A percentile compares a stretch with the other conserved stretches of the same genome.
Evolutionary conservation across 2,888 invertebrate species (phyloP).

Genomic region (Actias luna): DNA sequence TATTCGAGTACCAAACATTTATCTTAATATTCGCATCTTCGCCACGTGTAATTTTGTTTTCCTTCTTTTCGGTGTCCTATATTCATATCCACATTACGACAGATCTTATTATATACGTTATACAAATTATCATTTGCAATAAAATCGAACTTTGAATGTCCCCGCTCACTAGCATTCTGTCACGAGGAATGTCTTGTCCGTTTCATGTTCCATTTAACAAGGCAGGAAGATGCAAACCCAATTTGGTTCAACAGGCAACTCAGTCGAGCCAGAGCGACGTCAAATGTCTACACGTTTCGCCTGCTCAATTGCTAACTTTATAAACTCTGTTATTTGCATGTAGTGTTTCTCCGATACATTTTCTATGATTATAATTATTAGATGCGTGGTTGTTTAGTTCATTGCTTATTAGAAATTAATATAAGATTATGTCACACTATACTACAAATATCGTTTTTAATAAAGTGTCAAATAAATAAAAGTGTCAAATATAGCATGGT

Average conservation of each 20-base stretch:
- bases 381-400: background rate
- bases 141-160: background rate
- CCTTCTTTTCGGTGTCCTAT: no score
- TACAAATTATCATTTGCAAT: background rate
- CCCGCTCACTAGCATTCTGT: background rate
- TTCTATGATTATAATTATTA: background rate
- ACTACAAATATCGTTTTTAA: no score
- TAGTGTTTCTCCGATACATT: background rate
- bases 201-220: constrained; percentile 4
- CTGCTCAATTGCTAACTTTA: background rate
- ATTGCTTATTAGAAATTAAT: no score
- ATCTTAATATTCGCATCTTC: no score
- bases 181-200: background rate
- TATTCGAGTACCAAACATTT: no score
- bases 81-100: no score
- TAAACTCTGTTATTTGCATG: background rate
- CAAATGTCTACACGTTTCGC: background rate
- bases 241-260: background rate
- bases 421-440: no score
- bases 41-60: no score
- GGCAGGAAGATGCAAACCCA: background rate
- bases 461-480: no score
- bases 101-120: background rate
- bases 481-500: no score
- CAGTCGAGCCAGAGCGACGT: background rate